These are phyloP conservation scores for Phalera bucephala DNA, from an alignment of 2,888 invertebrate species.

Conservation along the genomic window DNA sequence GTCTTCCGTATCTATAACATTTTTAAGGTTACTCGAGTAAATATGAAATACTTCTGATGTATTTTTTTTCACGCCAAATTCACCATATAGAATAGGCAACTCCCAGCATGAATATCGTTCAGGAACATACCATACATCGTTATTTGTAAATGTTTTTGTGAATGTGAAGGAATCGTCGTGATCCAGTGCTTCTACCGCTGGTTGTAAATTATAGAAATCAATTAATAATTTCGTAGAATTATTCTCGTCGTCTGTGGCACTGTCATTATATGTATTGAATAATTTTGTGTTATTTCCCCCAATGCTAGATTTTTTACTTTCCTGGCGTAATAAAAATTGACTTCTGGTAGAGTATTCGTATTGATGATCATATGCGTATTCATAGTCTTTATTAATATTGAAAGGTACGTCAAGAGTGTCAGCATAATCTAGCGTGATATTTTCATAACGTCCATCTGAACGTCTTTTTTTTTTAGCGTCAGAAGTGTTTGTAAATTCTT, in stretches of 20 bases:
- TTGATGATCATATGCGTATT: conserved; percentile 37
- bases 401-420: background rate
- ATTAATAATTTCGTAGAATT: conserved; percentile 22
- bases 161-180: conserved; percentile 5
- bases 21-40: conserved; percentile 41
- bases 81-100: conserved; percentile 61
- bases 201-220: conserved; percentile 58
- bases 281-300: conserved; percentile 1
- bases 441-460: background rate
- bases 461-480: background rate
- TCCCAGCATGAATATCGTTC: conserved; percentile 68
- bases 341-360: background rate
- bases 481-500: background rate
- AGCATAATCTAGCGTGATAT: background rate
- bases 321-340: conserved; percentile 1
- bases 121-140: conserved; percentile 58
- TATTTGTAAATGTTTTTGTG: conserved; percentile 6
- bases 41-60: conserved; percentile 50
- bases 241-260: conserved; percentile 17
- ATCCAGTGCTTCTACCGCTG: conserved; percentile 37
- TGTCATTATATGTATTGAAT: conserved; percentile 3
- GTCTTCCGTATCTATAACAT: conserved; percentile 41
- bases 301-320: background rate
- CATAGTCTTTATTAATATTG: conserved; percentile 4
- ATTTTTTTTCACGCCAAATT: conserved; percentile 32